A percentile compares a stretch with the other conserved stretches of the same genome.
These are phyloP conservation scores for Megamerina dolium DNA, from an alignment of 2,888 invertebrate genomes.

Conservation along the genomic window DNA sequence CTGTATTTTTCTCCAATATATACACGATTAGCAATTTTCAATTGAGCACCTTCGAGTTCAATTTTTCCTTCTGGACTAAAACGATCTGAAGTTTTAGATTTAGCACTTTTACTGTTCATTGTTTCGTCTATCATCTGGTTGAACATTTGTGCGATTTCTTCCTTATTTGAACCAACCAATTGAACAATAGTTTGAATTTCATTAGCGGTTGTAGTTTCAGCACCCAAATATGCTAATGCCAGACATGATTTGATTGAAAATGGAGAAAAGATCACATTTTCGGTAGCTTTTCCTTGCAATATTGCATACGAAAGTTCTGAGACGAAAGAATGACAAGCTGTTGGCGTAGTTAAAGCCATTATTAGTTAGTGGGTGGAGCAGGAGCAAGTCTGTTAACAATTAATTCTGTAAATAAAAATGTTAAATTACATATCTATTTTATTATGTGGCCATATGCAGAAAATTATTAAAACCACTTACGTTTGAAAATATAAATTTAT, in stretches of 20 bases:
- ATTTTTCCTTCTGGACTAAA: too few relatives aligned
- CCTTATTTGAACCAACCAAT: constrained; percentile 43
- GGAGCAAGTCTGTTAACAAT: too few relatives aligned
- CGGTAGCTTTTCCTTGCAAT: constrained; percentile 49
- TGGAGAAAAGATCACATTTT: constrained; percentile 69
- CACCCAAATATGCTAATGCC: constrained; percentile 66
- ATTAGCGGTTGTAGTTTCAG: constrained; percentile 56
- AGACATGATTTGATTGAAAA: constrained; percentile 69
- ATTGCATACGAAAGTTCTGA: constrained; percentile 39
- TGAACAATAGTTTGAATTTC: constrained; percentile 57
- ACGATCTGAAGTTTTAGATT: too few relatives aligned
- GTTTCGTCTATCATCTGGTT: constrained; percentile 27
- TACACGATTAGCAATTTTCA: constrained; percentile 66
- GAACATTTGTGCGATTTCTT: constrained; percentile 32
- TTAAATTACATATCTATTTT: too few relatives aligned
- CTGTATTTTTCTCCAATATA: constrained; percentile 57
- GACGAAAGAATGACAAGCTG: too few relatives aligned
- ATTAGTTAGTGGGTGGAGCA: too few relatives aligned
- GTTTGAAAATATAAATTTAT: too few relatives aligned
- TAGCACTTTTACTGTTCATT: too few relatives aligned
- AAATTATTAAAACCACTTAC: too few relatives aligned
- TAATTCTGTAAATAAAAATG: too few relatives aligned
- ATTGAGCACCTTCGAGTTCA: constrained; percentile 24
- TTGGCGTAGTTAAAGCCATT: too few relatives aligned
- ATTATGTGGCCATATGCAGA: too few relatives aligned